phyloP scores from a whole-genome alignment of 2,888 invertebrate genomes.

The Tachina fera region DNA sequence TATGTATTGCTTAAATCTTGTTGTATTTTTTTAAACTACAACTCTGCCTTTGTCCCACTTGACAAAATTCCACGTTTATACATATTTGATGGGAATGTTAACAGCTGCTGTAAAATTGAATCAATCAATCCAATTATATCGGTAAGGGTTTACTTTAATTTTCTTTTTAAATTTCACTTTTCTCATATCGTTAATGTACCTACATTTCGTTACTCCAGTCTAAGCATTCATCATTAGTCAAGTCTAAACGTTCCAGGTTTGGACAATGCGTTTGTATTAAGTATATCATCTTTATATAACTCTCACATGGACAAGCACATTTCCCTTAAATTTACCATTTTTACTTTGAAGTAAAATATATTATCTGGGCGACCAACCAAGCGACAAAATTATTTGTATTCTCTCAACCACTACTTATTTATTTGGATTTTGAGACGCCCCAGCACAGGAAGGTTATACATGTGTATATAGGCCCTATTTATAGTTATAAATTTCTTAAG shows the following conservation, averaged over 20 bases:
- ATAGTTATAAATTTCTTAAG: too few relatives aligned
- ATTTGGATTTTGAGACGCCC: neutral
- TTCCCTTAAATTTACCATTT: conserved; percentile 54
- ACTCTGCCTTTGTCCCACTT: conserved; percentile 47
- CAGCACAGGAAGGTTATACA: neutral
- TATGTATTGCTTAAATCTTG: too few relatives aligned
- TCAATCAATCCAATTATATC: neutral
- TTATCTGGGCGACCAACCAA: conserved; percentile 53
- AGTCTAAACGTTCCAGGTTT: conserved; percentile 52
- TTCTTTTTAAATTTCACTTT: neutral
- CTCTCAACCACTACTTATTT: neutral
- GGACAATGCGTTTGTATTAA: conserved; percentile 61
- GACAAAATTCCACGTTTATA: neutral
- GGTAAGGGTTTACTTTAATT: neutral
- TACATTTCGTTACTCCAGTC: conserved; percentile 17
- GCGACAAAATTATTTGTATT: conserved; percentile 60
- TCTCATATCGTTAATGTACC: conserved; percentile 55
- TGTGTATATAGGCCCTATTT: too few relatives aligned
- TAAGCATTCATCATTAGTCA: conserved; percentile 39
- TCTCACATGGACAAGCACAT: conserved; percentile 44
- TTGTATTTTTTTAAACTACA: conserved; percentile 11
- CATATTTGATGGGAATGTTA: conserved; percentile 50
- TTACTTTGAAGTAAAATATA: conserved; percentile 62
- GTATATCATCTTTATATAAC: conserved; percentile 46
- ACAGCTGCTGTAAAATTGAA: conserved; percentile 21